A percentile compares a stretch with the other conserved stretches of the same genome.
Evolutionary conservation across 2,888 invertebrate genomes (phyloP).

Genomic region (Catocala nupta): DNA sequence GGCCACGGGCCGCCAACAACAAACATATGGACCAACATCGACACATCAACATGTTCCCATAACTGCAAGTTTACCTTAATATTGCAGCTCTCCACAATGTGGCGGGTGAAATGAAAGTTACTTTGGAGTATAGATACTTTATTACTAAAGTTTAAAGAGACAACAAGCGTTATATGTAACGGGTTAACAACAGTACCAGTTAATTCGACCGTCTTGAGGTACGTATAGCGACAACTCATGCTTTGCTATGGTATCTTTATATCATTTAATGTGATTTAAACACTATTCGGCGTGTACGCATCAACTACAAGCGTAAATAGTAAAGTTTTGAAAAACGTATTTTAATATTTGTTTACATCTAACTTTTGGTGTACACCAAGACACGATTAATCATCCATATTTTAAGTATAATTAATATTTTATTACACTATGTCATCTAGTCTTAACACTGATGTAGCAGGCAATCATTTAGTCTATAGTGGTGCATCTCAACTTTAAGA

Average conservation of each 20-base stretch:
- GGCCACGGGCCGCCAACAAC: slow-evolving; percentile 61
- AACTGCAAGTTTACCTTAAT: slow-evolving; percentile 78
- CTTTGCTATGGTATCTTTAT: slow-evolving; percentile 54
- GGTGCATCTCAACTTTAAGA: slow-evolving; percentile 74
- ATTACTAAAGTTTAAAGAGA: slow-evolving; percentile 82
- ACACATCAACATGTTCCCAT: slow-evolving; percentile 65
- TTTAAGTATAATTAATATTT: slow-evolving; percentile 55
- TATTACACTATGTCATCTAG: slow-evolving; percentile 66
- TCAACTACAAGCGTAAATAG: slow-evolving; percentile 76
- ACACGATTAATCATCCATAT: slow-evolving; percentile 62
- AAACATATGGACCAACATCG: slow-evolving; percentile 72
- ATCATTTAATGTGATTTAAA: slow-evolving; percentile 57
- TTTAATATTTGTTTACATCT: slow-evolving; percentile 61
- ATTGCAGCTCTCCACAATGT: slow-evolving; percentile 79
- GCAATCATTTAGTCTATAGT: slow-evolving; percentile 76
- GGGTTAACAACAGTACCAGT: slow-evolving; percentile 59
- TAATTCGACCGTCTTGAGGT: slow-evolving; percentile 48
- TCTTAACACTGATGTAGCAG: slow-evolving; percentile 78
- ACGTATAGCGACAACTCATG: slow-evolving; percentile 70
- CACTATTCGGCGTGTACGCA: slow-evolving; percentile 72
- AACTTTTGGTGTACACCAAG: slow-evolving; percentile 75
- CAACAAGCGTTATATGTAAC: slow-evolving; percentile 77
- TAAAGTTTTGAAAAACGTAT: slow-evolving; percentile 64
- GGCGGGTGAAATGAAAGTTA: slow-evolving; percentile 85
- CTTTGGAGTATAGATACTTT: slow-evolving; percentile 86